Evolutionary conservation across 2,797 vertebrate genomes (phyloP).

Genomic region (Lophura swinhoii): DNA sequence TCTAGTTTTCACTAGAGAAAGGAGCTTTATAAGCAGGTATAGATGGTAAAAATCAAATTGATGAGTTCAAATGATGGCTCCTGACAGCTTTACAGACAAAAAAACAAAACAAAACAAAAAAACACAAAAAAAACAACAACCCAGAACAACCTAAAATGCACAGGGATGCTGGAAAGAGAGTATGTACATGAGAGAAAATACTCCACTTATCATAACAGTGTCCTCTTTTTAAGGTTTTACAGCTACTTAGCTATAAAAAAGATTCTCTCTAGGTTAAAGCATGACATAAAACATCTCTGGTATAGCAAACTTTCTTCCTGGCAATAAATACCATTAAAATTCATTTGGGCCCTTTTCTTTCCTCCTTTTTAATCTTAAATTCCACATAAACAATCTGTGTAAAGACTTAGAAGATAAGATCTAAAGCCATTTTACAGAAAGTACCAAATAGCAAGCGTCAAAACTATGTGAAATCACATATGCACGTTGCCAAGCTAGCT

Average conservation of each 20-base stretch:
- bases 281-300: slow-evolving; percentile 5
- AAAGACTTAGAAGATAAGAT: slow-evolving; percentile 15
- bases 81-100: slow-evolving; percentile 56
- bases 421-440: slow-evolving; percentile 31
- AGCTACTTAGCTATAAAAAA: slow-evolving; percentile 49
- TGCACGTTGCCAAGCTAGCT: background rate
- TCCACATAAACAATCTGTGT: background rate
- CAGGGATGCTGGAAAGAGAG: slow-evolving; percentile 32
- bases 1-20: slow-evolving; percentile 34
- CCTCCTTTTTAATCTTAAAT: background rate
- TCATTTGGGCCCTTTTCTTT: background rate
- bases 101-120: background rate
- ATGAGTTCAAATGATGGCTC: slow-evolving; percentile 54
- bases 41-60: slow-evolving; percentile 36
- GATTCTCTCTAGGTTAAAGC: slow-evolving; percentile 35
- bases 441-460: background rate
- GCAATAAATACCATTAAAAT: slow-evolving; percentile 51
- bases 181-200: slow-evolving; percentile 33
- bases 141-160: background rate
- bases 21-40: background rate
- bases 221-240: slow-evolving; percentile 49
- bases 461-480: background rate
- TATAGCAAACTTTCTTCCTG: background rate
- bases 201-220: slow-evolving; percentile 13
- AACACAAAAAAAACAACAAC: background rate